Conservation (phyloP, 2,888 invertebrate genomes). For the Lepeophtheirus nordmannii region DNA sequence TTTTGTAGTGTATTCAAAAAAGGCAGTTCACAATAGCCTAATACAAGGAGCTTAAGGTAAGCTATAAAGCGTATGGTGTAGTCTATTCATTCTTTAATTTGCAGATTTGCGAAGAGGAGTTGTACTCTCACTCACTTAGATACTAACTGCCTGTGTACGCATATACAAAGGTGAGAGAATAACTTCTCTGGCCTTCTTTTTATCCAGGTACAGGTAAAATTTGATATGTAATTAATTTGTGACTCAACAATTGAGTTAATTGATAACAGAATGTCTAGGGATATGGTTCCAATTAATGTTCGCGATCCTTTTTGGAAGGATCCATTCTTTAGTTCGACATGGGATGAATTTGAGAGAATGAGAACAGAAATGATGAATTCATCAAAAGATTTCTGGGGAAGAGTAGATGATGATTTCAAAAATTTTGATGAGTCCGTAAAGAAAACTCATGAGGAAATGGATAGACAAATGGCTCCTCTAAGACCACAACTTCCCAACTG, state of each 20-base stretch:
- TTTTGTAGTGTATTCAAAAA: too few relatives aligned
- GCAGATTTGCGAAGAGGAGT: too few relatives aligned
- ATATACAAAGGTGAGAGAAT: too few relatives aligned
- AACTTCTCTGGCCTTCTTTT: too few relatives aligned
- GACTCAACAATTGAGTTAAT: background rate
- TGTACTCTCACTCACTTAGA: too few relatives aligned
- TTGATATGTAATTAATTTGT: too few relatives aligned
- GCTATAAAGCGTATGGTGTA: too few relatives aligned
- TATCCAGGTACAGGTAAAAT: too few relatives aligned
- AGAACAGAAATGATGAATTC: slow-evolving; percentile 12
- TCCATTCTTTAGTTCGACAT: slow-evolving; percentile 20
- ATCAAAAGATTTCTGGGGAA: slow-evolving; percentile 12
- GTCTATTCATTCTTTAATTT: too few relatives aligned
- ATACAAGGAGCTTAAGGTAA: too few relatives aligned
- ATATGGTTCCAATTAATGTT: slow-evolving; percentile 17
- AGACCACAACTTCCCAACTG: slow-evolving; percentile 12
- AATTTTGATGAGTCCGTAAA: slow-evolving; percentile 13
- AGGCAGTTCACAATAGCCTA: too few relatives aligned
- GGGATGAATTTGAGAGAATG: slow-evolving; percentile 20
- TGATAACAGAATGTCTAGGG: background rate
- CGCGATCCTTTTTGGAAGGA: slow-evolving; percentile 20
- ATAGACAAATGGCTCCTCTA: slow-evolving; percentile 12
- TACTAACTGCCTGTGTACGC: too few relatives aligned
- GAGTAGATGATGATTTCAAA: slow-evolving; percentile 15
- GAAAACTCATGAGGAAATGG: slow-evolving; percentile 5